Evolutionary conservation across 2,888 invertebrate genomes (phyloP), one percentile per base, ranked within the genome.

Genomic region (Papilio gigon): DNA sequence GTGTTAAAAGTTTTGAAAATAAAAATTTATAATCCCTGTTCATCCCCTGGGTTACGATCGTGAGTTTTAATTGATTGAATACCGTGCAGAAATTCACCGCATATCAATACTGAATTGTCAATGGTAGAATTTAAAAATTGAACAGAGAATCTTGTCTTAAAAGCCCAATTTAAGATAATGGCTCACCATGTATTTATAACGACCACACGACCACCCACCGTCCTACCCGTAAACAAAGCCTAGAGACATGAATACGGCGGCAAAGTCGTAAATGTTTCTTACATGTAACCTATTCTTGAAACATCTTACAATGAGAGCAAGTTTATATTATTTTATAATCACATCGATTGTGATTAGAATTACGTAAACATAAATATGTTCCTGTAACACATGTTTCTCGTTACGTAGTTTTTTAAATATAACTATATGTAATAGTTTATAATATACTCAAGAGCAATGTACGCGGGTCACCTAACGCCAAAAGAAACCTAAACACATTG

Each of bases 211-310:
- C 72, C 70, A 72, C 71, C 69, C 73, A 68, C 27, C 9, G 14
- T 30, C 9, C 12, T 9, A 25, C 12, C n/a, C 44, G 17, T 50
- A 50, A 67, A 67, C 62, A 56, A 56, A 44, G 53, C 27, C n/a
- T 50, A 14, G 25, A n/a, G 27, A 27, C 17, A 47, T 25, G 17
- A 50, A 47, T 20, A 6, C 25, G 17, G 12, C 20, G 4, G 17
- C 67, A 20, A 53, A 4, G 17, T 44, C 72, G 64, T 67, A 71
- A 71, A 62, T 68, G 59, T 71, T 65, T 63, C 62, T 53, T 70
- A 58, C 20, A 47, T 68, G 47, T 68, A 65, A 73, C 73, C 72
- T 70, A 64, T 73, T 73, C 63, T 62, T 60, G 70, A 72, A 72
- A 69, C 67, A 69, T 66, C 65, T 64, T 70, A 62, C 2, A 20